Percentiles rank a stretch among this genome's conserved stretches.
These are phyloP conservation scores for Leiothrix lutea DNA, from an alignment of 2,113 vertebrate species.

Conservation along the genomic window DNA sequence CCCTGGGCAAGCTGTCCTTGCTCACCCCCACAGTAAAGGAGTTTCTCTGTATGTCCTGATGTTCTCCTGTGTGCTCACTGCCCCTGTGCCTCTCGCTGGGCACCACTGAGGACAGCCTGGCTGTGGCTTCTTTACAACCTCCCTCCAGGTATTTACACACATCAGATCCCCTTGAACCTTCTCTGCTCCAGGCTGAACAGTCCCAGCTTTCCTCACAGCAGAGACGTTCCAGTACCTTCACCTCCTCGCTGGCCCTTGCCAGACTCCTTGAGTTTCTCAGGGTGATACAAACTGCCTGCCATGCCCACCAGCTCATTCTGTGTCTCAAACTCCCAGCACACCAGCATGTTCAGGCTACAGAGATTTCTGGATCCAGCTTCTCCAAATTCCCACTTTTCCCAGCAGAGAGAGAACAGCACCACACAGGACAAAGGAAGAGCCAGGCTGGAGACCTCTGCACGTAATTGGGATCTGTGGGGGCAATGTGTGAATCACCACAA, in stretches of 20 bases:
- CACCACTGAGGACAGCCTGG: not conserved
- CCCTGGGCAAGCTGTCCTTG: not conserved
- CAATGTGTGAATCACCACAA: not conserved
- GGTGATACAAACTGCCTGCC: not conserved
- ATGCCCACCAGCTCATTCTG: not conserved
- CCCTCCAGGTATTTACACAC: not conserved
- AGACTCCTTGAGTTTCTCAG: not conserved
- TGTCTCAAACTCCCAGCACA: not conserved
- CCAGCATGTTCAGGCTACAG: not conserved
- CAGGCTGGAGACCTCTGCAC: not conserved
- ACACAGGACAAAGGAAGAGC: not conserved
- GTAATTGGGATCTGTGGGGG: not conserved
- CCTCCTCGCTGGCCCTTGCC: not conserved
- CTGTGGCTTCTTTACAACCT: not conserved
- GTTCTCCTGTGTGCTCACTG: not conserved
- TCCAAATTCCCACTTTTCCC: not conserved
- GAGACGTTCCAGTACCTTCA: not conserved
- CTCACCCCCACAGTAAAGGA: not conserved
- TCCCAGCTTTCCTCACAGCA: not conserved
- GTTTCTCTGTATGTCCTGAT: not conserved
- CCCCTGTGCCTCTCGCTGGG: not conserved
- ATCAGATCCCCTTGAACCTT: not conserved
- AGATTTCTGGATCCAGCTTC: not conserved
- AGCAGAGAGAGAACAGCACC: not conserved
- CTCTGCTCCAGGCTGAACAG: not conserved